A percentile compares a stretch with the other conserved stretches of the same genome.
phyloP scores from a whole-genome alignment of 2,888 invertebrate species.

The Plebejus melissa region DNA sequence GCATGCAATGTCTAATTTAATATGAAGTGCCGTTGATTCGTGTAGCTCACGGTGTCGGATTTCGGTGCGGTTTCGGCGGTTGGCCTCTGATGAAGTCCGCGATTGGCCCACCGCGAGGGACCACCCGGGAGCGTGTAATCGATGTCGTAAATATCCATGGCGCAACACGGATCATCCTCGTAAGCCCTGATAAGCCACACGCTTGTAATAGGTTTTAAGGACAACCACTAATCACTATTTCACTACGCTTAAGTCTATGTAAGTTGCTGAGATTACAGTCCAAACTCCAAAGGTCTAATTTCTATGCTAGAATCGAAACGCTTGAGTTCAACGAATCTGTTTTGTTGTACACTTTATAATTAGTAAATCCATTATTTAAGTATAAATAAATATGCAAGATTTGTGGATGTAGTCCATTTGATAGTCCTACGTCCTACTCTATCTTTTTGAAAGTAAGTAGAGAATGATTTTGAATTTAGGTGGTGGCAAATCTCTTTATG shows the following conservation, averaged over 20 bases:
- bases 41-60: slow-evolving; percentile 50
- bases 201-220: slow-evolving; percentile 42
- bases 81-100: slow-evolving; percentile 61
- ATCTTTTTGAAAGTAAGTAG: not conserved
- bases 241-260: slow-evolving; percentile 33
- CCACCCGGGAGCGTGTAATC: slow-evolving; percentile 62
- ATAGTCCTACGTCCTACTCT: not conserved
- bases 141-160: slow-evolving; percentile 65
- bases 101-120: slow-evolving; percentile 55
- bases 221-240: slow-evolving; percentile 49
- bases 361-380: not conserved
- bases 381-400: not conserved
- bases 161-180: slow-evolving; percentile 63
- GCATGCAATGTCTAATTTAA: slow-evolving; percentile 45
- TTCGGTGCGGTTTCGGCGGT: slow-evolving; percentile 54
- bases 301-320: not conserved
- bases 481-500: not conserved
- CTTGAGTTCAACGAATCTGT: no score
- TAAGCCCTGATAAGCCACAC: slow-evolving; percentile 61
- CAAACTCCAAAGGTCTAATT: not conserved
- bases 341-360: not conserved
- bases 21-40: slow-evolving; percentile 42
- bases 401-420: no score
- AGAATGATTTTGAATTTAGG: not conserved
- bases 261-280: not conserved